These are phyloP conservation scores for Myotis lucifugus DNA, from an alignment of 2,113 vertebrate genomes.

Conservation along the genomic window DNA sequence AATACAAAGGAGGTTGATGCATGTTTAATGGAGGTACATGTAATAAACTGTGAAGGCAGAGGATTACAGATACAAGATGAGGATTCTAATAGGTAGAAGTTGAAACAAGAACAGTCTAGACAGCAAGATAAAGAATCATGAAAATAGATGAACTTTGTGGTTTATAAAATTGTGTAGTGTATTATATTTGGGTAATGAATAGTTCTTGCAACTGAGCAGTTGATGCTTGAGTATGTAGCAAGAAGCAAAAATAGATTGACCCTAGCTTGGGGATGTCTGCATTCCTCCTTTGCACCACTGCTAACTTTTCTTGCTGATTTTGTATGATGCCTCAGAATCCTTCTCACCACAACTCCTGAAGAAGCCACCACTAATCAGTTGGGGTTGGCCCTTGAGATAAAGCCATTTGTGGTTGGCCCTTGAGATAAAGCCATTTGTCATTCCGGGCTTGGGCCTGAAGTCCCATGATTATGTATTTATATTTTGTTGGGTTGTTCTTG, in stretches of 20 bases:
- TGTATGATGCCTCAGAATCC: background rate
- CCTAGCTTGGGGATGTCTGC: background rate
- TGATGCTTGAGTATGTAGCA: background rate
- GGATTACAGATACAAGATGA: background rate
- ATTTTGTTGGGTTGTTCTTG: background rate
- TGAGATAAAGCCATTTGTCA: background rate
- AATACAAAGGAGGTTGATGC: background rate
- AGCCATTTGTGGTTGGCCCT: background rate
- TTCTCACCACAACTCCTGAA: background rate
- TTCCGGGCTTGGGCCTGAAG: background rate
- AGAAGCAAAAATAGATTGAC: background rate
- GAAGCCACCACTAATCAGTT: background rate
- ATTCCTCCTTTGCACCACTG: background rate
- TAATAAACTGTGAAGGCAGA: background rate
- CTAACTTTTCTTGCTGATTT: background rate
- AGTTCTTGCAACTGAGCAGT: background rate
- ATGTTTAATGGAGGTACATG: background rate
- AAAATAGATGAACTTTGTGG: background rate
- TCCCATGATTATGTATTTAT: background rate
- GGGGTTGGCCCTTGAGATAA: background rate
- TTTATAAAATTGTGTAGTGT: background rate
- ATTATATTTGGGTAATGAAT: background rate
- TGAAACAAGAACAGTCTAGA: background rate
- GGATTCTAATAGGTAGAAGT: background rate
- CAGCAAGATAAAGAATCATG: background rate